Conservation (phyloP, 2,113 vertebrate genomes). For the Nothobranchius furzeri region DNA sequence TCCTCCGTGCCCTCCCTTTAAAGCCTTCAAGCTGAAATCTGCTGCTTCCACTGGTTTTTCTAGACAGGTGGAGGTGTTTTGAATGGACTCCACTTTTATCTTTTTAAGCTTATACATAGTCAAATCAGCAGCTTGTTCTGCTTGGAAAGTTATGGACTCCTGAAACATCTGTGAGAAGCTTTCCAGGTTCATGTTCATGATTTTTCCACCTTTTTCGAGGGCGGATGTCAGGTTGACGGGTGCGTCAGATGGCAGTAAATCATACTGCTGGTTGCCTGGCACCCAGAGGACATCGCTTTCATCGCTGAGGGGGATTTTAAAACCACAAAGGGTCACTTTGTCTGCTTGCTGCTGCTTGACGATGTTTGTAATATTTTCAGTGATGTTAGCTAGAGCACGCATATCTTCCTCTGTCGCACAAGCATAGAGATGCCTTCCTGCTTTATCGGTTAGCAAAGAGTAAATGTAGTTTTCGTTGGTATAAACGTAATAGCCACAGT, state of each 20-base stretch:
- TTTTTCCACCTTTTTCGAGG: conserved; percentile 83
- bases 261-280: conserved; percentile 73
- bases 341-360: conserved; percentile 76
- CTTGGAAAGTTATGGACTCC: conserved; percentile 83
- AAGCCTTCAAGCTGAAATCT: conserved; percentile 80
- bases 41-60: conserved; percentile 71
- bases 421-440: conserved; percentile 87
- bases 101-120: conserved; percentile 85
- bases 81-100: conserved; percentile 79
- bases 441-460: conserved; percentile 90
- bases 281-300: conserved; percentile 80
- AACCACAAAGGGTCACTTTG: conserved; percentile 86
- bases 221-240: conserved; percentile 88
- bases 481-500: conserved; percentile 93
- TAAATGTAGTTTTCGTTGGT: conserved; percentile 89
- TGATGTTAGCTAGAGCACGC: conserved; percentile 76
- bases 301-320: conserved; percentile 85
- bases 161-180: conserved; percentile 90
- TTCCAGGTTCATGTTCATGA: conserved; percentile 90
- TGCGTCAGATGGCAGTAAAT: conserved; percentile 64
- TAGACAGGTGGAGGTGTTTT: conserved; percentile 57
- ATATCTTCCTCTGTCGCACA: conserved; percentile 81
- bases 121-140: conserved; percentile 88
- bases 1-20: conserved; percentile 59
- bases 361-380: conserved; percentile 74